Conservation (phyloP, 2,113 vertebrate species). For the Brachionichthys hirsutus region DNA sequence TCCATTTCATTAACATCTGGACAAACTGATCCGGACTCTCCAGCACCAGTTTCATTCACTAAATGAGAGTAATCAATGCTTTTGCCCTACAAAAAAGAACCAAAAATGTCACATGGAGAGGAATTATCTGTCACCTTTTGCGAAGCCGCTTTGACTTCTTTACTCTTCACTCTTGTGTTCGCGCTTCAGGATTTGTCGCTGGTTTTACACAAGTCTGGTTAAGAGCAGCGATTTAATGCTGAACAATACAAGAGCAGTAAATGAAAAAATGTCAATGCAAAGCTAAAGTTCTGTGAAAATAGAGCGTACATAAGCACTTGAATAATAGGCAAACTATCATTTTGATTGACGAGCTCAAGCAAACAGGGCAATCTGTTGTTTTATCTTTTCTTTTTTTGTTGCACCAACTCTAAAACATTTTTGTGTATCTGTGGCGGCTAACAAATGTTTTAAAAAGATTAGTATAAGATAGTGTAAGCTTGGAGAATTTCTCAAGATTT, state of each 20-base stretch:
- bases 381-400: constrained; percentile 20
- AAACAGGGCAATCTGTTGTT: constrained; percentile 60
- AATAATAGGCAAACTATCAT: constrained; percentile 60
- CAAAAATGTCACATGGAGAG: neutral
- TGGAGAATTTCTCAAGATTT: constrained; percentile 41
- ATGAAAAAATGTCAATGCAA: constrained; percentile 42
- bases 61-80: neutral
- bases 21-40: constrained; percentile 34
- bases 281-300: constrained; percentile 51
- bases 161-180: constrained; percentile 13
- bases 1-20: constrained; percentile 30
- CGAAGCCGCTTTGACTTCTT: neutral
- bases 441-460: constrained; percentile 61
- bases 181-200: constrained; percentile 27
- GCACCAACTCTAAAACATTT: constrained; percentile 49
- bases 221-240: constrained; percentile 29
- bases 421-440: constrained; percentile 47
- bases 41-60: constrained; percentile 7
- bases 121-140: neutral
- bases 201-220: constrained; percentile 35
- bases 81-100: neutral
- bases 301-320: constrained; percentile 45
- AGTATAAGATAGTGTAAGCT: constrained; percentile 42
- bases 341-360: constrained; percentile 52
- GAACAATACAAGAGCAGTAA: constrained; percentile 28